phyloP scores from a whole-genome alignment of 2,888 invertebrate species.

The Plagodis pulveraria region DNA sequence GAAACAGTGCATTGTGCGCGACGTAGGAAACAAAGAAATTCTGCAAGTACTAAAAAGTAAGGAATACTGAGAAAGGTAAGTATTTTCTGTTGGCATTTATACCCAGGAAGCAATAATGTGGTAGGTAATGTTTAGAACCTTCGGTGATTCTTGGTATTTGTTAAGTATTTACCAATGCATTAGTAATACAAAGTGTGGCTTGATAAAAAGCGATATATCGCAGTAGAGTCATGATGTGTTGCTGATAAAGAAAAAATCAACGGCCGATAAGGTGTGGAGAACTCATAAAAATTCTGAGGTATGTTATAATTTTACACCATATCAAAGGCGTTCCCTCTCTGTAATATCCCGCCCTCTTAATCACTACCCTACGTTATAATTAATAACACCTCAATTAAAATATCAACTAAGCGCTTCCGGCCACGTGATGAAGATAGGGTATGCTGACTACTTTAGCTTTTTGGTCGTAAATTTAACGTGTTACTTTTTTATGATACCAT shows the following conservation, averaged over 20 bases:
- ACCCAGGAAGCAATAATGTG: slow-evolving; percentile 49
- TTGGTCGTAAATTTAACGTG: slow-evolving; percentile 28
- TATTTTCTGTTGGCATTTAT: slow-evolving; percentile 46
- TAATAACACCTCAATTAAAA: slow-evolving; percentile 81
- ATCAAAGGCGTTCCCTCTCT: slow-evolving; percentile 65
- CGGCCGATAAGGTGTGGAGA: slow-evolving; percentile 54
- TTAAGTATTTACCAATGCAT: slow-evolving; percentile 36
- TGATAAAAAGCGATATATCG: slow-evolving; percentile 42
- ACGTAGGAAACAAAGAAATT: slow-evolving; percentile 72
- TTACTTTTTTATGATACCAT: slow-evolving; percentile 16
- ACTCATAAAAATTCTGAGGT: slow-evolving; percentile 39
- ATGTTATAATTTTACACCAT: slow-evolving; percentile 55
- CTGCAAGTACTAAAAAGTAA: slow-evolving; percentile 68
- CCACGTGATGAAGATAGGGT: slow-evolving; percentile 61
- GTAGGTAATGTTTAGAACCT: slow-evolving; percentile 38
- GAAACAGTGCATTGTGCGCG: slow-evolving; percentile 68
- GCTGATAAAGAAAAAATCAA: slow-evolving; percentile 51
- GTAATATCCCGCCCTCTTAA: slow-evolving; percentile 78
- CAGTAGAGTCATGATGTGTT: slow-evolving; percentile 12
- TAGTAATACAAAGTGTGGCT: slow-evolving; percentile 31
- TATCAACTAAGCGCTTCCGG: slow-evolving; percentile 73
- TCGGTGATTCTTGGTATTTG: slow-evolving; percentile 32
- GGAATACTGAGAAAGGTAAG: slow-evolving; percentile 60
- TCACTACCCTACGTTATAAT: slow-evolving; percentile 74
- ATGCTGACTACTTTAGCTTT: slow-evolving; percentile 32